Evolutionary conservation across 2,888 invertebrate species (phyloP).

Genomic region (Andrena camellia): DNA sequence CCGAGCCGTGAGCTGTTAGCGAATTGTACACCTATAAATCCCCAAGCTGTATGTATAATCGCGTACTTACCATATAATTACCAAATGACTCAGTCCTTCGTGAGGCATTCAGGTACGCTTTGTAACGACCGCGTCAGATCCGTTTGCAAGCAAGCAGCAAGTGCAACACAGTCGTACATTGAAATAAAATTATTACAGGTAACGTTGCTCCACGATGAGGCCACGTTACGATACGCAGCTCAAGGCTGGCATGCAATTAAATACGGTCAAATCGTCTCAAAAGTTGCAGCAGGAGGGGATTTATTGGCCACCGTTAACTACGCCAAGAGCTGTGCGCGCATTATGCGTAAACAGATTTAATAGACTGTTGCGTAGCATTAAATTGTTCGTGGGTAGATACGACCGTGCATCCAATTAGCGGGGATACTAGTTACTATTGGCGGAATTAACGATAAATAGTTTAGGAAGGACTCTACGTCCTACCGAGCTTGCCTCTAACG

Average conservation of each 20-base stretch:
- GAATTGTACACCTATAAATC: no score
- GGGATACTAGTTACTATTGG: slow-evolving; percentile 3
- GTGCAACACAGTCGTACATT: no score
- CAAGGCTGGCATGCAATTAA: not conserved
- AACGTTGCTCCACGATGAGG: not conserved
- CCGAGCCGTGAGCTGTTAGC: no score
- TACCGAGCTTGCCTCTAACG: slow-evolving; percentile 4
- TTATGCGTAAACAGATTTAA: slow-evolving; percentile 21
- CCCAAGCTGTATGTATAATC: no score
- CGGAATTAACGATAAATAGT: slow-evolving; percentile 54
- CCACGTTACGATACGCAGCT: not conserved
- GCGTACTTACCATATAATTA: no score
- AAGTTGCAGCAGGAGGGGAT: not conserved
- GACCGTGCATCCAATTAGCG: slow-evolving; percentile 11
- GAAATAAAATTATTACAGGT: not conserved
- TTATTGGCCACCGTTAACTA: slow-evolving; percentile 1
- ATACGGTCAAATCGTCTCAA: not conserved
- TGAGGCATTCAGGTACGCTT: no score
- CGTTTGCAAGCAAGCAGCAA: no score
- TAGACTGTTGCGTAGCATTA: not conserved
- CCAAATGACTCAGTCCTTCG: no score
- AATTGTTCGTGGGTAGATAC: not conserved
- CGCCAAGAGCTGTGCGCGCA: not conserved
- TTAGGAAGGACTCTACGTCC: slow-evolving; percentile 6
- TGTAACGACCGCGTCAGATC: no score